A percentile compares a stretch with the other conserved stretches of the same genome.
These are phyloP conservation scores for Machaerirhynchus nigripectus DNA, from an alignment of 2,113 vertebrate genomes.

Conservation along the genomic window DNA sequence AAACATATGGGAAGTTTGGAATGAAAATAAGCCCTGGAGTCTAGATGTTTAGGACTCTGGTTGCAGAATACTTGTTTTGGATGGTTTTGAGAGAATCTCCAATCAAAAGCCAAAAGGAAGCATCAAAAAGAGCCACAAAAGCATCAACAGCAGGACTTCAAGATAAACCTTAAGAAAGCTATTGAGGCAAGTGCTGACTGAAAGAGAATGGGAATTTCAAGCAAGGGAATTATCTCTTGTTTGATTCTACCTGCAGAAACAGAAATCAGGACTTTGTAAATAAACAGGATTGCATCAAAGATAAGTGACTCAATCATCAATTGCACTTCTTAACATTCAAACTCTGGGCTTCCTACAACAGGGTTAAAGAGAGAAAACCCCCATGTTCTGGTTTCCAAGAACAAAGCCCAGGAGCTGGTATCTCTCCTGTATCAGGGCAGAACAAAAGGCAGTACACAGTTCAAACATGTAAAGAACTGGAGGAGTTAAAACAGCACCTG, in stretches of 20 bases:
- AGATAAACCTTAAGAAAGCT: slow-evolving; percentile 45
- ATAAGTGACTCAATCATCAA: slow-evolving; percentile 45
- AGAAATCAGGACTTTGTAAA: slow-evolving; percentile 50
- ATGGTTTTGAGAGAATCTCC: slow-evolving; percentile 31
- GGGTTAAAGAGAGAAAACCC: background rate
- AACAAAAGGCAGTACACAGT: slow-evolving; percentile 24
- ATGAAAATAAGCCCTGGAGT: slow-evolving; percentile 60
- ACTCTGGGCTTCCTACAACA: background rate
- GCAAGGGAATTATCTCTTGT: slow-evolving; percentile 15
- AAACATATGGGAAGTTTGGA: slow-evolving; percentile 61
- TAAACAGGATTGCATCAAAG: slow-evolving; percentile 60
- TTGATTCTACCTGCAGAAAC: slow-evolving; percentile 29
- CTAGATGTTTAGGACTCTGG: slow-evolving; percentile 42
- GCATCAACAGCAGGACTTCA: slow-evolving; percentile 6
- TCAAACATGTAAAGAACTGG: slow-evolving; percentile 33
- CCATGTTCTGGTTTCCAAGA: slow-evolving; percentile 26
- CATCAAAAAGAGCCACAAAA: slow-evolving; percentile 52
- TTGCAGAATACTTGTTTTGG: slow-evolving; percentile 52
- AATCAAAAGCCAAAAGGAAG: slow-evolving; percentile 54
- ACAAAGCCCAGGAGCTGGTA: background rate
- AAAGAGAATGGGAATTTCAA: slow-evolving; percentile 12
- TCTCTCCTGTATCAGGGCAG: slow-evolving; percentile 25
- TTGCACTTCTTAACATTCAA: background rate
- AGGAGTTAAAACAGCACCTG: slow-evolving; percentile 51
- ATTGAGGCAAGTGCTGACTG: background rate